Evolutionary conservation across 1,140 invertebrate species (phyloP), one percentile per base, ranked within the genome.

Genomic region (Latrodectus geometricus): DNA sequence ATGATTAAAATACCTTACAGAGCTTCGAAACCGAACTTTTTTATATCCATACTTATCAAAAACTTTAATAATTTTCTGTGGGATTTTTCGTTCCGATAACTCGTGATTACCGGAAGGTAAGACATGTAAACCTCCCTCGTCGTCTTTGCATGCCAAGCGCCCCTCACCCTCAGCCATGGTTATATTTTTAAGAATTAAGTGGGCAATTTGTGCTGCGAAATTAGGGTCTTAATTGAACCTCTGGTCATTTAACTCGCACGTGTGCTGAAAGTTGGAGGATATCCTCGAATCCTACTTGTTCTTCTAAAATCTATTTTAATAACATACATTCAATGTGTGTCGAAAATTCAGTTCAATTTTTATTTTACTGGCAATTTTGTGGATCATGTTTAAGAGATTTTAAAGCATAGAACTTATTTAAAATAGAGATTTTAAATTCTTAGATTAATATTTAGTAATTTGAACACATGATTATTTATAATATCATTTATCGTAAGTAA

Each of bases 171-270:
- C n/a, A 11, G 8, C 12, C 21, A 54, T 76, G 52, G 74, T 76
- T 76, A 56, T 23, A 56, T 56, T 76, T 76, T 76, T 35, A 23
- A 23, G 20, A 50, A 23, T 17, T 76, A 76, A 76, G 74, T 76
- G 74, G 74, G n/a, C 74, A 76, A 76, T 76, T 76, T 76, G 52
- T 20, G n/a, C 74, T 76, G 20, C 14, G 74, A 76, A 76, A 76
- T 76, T 76, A 76, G n/a, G 15, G 17, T 8, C 52, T 23, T 76
- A 76, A 76, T 76, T 76, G 74, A 76, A 54, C 54, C 21, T 14
- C 20, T 52, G 52, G 52, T 76, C 54, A 76, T 76, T 76, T 54
- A 74, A 35, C 74, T 76, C 54, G 21, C 21, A 61, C 11, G 14
- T 61, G 15, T 15, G 50, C 4, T 23, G 52, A 76, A 76, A 54